Evolutionary conservation across 2,888 invertebrate genomes (phyloP).

Genomic region (Parnassius mnemosyne): DNA sequence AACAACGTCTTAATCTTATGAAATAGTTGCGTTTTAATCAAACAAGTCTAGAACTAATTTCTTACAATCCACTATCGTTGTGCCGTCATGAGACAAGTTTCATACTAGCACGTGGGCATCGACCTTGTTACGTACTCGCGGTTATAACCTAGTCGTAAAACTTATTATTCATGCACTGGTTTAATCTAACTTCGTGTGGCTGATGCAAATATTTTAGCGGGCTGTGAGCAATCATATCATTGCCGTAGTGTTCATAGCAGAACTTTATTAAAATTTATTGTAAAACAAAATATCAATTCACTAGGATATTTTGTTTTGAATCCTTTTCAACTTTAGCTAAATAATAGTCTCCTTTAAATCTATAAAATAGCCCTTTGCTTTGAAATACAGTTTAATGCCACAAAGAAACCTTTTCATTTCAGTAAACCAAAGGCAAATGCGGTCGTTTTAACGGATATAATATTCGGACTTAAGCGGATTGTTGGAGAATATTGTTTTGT

Average conservation of each 20-base stretch:
- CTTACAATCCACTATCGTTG: slow-evolving; percentile 3
- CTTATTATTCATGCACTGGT: slow-evolving; percentile 23
- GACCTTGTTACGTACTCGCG: slow-evolving; percentile 22
- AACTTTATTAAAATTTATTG: not conserved
- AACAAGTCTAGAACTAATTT: slow-evolving; percentile 1
- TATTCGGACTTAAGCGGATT: slow-evolving; percentile 9
- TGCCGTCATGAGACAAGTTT: slow-evolving; percentile 16
- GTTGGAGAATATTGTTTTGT: slow-evolving; percentile 2
- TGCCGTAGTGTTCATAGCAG: not conserved
- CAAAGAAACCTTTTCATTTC: slow-evolving; percentile 23
- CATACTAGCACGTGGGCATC: slow-evolving; percentile 20
- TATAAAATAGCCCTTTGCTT: slow-evolving; percentile 9
- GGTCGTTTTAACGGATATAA: slow-evolving; percentile 5
- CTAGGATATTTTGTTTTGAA: not conserved
- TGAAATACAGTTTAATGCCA: slow-evolving; percentile 17
- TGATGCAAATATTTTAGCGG: slow-evolving; percentile 18
- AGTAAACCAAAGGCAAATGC: slow-evolving; percentile 15
- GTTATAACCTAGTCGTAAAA: slow-evolving; percentile 15
- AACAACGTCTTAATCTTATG: too few relatives aligned
- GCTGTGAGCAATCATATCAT: slow-evolving; percentile 1
- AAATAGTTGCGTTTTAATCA: too few relatives aligned
- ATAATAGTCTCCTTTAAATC: not conserved
- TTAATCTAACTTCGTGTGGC: slow-evolving; percentile 20
- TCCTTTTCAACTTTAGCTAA: slow-evolving; percentile 1
- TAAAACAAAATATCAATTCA: not conserved